These are phyloP conservation scores for Centropus unirufus DNA, from an alignment of 2,113 vertebrate genomes.

Conservation along the genomic window DNA sequence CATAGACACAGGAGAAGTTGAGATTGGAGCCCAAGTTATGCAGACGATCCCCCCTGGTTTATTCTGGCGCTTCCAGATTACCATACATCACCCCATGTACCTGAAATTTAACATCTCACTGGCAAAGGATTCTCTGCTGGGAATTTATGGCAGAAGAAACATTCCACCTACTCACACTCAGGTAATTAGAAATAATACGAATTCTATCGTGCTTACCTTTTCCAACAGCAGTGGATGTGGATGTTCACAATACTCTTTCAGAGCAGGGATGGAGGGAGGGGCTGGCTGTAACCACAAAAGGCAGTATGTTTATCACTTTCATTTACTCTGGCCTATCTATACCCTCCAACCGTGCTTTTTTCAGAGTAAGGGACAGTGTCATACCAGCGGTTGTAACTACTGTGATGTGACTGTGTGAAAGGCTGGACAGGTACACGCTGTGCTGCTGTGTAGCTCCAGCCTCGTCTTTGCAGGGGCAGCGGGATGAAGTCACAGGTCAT, in stretches of 20 bases:
- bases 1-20: constrained; percentile 94
- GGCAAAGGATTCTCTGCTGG: constrained; percentile 92
- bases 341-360: not conserved
- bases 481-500: not conserved
- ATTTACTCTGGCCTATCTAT: not conserved
- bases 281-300: not conserved
- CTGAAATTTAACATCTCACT: constrained; percentile 97
- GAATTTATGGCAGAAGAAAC: constrained; percentile 97
- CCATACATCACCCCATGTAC: constrained; percentile 94
- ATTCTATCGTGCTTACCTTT: not conserved
- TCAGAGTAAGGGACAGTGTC: not conserved
- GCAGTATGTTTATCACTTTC: not conserved
- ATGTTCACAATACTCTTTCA: accelerated
- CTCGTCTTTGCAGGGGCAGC: not conserved
- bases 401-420: not conserved
- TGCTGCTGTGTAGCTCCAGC: not conserved
- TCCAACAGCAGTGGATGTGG: not conserved
- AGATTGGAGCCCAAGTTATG: constrained; percentile 91
- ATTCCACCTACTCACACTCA: constrained; percentile 98
- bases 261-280: not conserved
- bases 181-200: constrained; percentile 76
- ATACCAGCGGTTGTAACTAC: not conserved
- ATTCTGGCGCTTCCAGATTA: constrained; percentile 97
- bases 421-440: not conserved
- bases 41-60: constrained; percentile 94